These are phyloP conservation scores for Anas platyrhynchos DNA, from an alignment of 2,113 vertebrate genomes.

Conservation along the genomic window DNA sequence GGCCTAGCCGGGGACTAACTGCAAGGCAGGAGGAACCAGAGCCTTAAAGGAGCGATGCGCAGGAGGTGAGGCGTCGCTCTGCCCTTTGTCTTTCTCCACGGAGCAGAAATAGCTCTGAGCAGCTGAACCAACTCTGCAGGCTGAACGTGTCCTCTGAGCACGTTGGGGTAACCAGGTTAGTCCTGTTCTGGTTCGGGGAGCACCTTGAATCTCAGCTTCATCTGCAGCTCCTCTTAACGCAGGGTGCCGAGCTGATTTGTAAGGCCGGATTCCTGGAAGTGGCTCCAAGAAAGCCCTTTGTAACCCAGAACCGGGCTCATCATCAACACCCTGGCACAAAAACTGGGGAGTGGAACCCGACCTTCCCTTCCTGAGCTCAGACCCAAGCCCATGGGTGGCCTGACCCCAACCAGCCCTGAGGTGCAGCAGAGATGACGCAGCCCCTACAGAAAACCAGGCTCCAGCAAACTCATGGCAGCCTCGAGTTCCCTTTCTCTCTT, in stretches of 20 bases:
- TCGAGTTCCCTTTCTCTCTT: not conserved
- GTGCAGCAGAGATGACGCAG: not conserved
- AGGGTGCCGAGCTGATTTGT: not conserved
- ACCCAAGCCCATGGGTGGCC: not conserved
- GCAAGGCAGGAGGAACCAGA: conserved; percentile 19
- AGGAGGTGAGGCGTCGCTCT: conserved; percentile 38
- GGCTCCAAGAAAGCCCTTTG: not conserved
- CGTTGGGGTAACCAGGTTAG: conserved; percentile 38
- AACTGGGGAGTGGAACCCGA: conserved; percentile 10
- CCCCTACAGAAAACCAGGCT: not conserved
- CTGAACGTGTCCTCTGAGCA: conserved; percentile 27
- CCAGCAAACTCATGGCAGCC: not conserved
- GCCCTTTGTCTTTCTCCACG: conserved; percentile 39
- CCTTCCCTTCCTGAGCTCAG: not conserved
- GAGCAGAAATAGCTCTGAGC: conserved; percentile 42
- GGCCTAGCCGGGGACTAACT: conserved; percentile 2
- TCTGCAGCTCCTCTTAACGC: conserved; percentile 8
- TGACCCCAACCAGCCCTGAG: not conserved
- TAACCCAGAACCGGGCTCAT: not conserved
- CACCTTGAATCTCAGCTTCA: not conserved
- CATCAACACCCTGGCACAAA: conserved; percentile 4
- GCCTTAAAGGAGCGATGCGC: conserved; percentile 27
- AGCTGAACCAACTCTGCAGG: conserved; percentile 51
- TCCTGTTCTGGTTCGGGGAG: not conserved
- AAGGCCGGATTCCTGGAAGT: conserved; percentile 42